phyloP scores from a whole-genome alignment of 2,888 invertebrate genomes.

The Stenotaenia linearis region DNA sequence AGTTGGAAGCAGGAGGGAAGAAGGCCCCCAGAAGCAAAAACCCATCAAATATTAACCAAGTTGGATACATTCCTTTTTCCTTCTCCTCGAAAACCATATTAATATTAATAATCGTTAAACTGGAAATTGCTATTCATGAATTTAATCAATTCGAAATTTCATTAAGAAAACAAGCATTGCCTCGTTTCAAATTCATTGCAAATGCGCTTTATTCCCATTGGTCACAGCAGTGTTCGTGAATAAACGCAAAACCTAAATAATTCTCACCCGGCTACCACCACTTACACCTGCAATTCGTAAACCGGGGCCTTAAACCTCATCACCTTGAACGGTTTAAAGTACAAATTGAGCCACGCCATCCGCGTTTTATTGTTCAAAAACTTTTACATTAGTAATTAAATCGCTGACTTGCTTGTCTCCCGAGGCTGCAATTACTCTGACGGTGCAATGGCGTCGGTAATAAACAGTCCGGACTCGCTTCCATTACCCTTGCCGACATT shows the following conservation, averaged over 20 bases:
- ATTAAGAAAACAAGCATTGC: neutral
- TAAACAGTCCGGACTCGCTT: neutral
- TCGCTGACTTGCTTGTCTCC: neutral
- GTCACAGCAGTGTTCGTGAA: neutral
- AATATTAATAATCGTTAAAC: neutral
- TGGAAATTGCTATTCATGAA: neutral
- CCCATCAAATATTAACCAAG: neutral
- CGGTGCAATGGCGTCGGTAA: neutral
- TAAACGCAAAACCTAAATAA: neutral
- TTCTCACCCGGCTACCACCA: neutral
- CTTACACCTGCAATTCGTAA: neutral
- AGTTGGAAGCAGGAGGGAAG: neutral
- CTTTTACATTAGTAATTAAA: conserved; percentile 30
- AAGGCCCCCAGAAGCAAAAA: neutral
- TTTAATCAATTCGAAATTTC: neutral
- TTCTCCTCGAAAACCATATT: neutral
- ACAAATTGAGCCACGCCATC: neutral
- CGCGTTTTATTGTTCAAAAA: conserved; percentile 18
- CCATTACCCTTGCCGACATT: neutral
- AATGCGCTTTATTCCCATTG: neutral
- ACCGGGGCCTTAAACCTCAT: neutral
- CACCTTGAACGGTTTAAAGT: neutral
- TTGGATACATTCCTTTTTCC: neutral
- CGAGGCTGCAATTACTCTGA: neutral
- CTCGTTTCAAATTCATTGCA: neutral